These are phyloP conservation scores for Bostrychus sinensis DNA, from an alignment of 2,113 vertebrate species.

Conservation along the genomic window DNA sequence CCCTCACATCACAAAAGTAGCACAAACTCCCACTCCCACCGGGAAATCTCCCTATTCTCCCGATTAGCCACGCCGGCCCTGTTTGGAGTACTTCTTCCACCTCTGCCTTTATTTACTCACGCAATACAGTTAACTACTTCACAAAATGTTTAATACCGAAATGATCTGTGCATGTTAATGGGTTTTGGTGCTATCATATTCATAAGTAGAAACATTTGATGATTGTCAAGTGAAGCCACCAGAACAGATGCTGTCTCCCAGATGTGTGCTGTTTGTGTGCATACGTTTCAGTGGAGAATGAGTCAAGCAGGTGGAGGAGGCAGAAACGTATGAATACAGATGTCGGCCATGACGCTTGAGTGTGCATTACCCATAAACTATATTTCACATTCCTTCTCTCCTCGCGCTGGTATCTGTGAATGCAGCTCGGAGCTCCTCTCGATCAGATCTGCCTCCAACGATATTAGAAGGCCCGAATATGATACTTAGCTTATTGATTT, in stretches of 20 bases:
- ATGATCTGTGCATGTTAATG: not conserved
- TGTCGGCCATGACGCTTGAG: slow-evolving; percentile 48
- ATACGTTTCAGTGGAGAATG: slow-evolving; percentile 7
- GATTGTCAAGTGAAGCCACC: slow-evolving; percentile 28
- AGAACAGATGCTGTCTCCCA: slow-evolving; percentile 34
- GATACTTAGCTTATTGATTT: slow-evolving; percentile 71
- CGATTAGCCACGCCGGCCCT: too few species aligned
- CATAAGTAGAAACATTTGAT: slow-evolving; percentile 46
- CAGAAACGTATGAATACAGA: slow-evolving; percentile 52
- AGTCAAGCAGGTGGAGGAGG: slow-evolving; percentile 36
- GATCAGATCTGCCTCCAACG: slow-evolving; percentile 46
- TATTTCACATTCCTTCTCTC: slow-evolving; percentile 52
- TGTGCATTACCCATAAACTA: slow-evolving; percentile 49
- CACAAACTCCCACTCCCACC: too few species aligned
- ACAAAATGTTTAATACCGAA: not conserved
- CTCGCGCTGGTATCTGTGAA: slow-evolving; percentile 46
- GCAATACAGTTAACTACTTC: too few species aligned
- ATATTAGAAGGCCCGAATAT: slow-evolving; percentile 63
- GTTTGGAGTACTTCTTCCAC: too few species aligned
- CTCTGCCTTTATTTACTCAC: not conserved
- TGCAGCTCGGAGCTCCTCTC: slow-evolving; percentile 52
- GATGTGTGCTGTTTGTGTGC: slow-evolving; percentile 18
- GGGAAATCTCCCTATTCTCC: too few species aligned
- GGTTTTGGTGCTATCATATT: not conserved
- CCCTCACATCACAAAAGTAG: too few species aligned